Conservation (phyloP, 2,113 vertebrate species). For the Callorhinus ursinus region DNA sequence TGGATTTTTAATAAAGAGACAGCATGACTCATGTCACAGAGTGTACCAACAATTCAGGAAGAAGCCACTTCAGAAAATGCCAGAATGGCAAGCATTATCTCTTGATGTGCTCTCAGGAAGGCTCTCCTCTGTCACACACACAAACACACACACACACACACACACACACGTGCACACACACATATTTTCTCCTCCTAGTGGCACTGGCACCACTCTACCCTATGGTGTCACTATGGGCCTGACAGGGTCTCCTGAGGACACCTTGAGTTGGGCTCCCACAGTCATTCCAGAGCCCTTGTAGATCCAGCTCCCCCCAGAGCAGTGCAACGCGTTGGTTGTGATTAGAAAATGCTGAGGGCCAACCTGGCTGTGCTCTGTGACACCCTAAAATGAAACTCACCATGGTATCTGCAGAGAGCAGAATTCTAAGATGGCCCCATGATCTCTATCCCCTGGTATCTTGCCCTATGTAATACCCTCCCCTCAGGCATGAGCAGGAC, state of each 20-base stretch:
- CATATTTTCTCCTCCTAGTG: background rate
- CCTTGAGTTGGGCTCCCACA: background rate
- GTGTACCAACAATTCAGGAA: constrained; percentile 59
- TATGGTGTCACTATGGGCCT: background rate
- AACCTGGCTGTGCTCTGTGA: accelerated
- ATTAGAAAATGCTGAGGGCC: background rate
- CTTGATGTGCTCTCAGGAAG: background rate
- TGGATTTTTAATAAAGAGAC: constrained; percentile 77
- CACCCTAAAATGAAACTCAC: background rate
- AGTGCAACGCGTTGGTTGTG: background rate
- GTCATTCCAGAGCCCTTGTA: background rate
- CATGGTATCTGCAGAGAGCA: background rate
- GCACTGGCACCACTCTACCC: background rate
- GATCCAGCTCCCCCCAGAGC: background rate
- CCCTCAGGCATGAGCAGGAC: background rate
- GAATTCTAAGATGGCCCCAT: background rate
- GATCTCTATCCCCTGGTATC: too few relatives aligned
- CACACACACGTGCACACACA: background rate
- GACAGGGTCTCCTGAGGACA: background rate
- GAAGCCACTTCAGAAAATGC: constrained; percentile 63
- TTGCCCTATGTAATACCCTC: background rate
- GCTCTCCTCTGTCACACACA: background rate
- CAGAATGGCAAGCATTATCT: background rate
- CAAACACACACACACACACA: background rate
- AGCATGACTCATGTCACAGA: constrained; percentile 71